These are phyloP conservation scores for Listronotus bonariensis DNA, from an alignment of 1,140 invertebrate genomes.

Conservation along the genomic window DNA sequence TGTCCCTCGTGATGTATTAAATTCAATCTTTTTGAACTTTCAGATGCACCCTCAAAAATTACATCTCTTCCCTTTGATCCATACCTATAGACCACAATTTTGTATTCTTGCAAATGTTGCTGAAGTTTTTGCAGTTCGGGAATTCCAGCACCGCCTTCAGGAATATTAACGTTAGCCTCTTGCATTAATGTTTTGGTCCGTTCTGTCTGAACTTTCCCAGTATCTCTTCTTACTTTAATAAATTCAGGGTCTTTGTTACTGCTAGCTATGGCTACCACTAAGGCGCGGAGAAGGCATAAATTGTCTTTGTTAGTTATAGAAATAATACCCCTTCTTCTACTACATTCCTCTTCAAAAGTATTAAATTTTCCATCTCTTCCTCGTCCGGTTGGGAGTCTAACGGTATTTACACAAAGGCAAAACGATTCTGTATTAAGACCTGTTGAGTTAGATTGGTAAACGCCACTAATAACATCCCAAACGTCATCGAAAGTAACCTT, in stretches of 20 bases:
- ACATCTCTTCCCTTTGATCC: conserved; percentile 4
- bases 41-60: not conserved
- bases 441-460: conserved; percentile 10
- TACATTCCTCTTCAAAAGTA: not conserved
- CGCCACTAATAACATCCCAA: conserved; percentile 1
- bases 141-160: conserved; percentile 12
- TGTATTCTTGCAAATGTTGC: conserved; percentile 6
- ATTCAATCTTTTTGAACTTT: not conserved
- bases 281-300: not conserved
- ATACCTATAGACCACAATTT: conserved; percentile 14
- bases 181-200: not conserved
- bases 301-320: conserved; percentile 6
- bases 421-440: not conserved
- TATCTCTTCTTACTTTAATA: conserved; percentile 9
- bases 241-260: conserved; percentile 6
- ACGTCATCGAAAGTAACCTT: conserved; percentile 6
- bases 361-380: not conserved
- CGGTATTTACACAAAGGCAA: not conserved
- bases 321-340: not conserved
- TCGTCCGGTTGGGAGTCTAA: not conserved
- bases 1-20: conserved; percentile 5
- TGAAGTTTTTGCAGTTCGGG: conserved; percentile 14
- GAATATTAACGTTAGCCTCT: conserved; percentile 3
- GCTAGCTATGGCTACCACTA: conserved; percentile 8
- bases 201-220: conserved; percentile 1